Base-by-base conservation (phyloP, 2,888 invertebrate species). In the Gibbula magus region DNA sequence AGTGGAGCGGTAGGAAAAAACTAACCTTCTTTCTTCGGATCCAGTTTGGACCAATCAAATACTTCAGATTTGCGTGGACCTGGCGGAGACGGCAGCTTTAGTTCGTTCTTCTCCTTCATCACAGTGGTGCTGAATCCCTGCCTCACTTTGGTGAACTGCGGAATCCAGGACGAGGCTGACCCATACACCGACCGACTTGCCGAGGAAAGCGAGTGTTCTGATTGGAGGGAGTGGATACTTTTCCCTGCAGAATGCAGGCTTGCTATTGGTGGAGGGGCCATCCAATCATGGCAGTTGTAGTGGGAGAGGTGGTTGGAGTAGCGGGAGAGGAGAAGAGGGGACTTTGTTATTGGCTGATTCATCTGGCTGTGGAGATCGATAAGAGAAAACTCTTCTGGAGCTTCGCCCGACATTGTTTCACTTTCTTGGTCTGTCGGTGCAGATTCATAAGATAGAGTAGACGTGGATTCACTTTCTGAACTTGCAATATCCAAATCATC, bases 311-410 rank as follows among this genome's bases (percentile, higher is more conserved):
- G 98, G 80, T 86, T 86, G 8, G 89, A 88, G 92, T 99, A 99
- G 90, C 98, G 98, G 4, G 97, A 96, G 97, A 99, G 97, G 0
- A 99, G 94, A 77, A 99, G 94, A 0, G 98, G 98, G 0, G 98
- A 98, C 89, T 98, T 97, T 7, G 97, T 96, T 84, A 99, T 98
- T 0, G 98, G 96, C 87, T 95, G 95, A 92, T 97, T 97, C 35
- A 97, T 96, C 94, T 99, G 98, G 95, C 97, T 97, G 90, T 98
- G 98, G 20, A 99, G 94, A 93, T 98, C 98, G 0, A 99, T 97
- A 16, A 90, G 77, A 74, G 89, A 88, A 53, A 89, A 84, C 73
- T 89, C 89, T 56, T 88, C 88, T 0, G 85, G 84, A 29, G 88
- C 53, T 20, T 85, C 87, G 20, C 81, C 86, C 8, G 87, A 88